Base-by-base conservation (phyloP, 2,113 vertebrate species). In the Entelurus aequoreus region DNA sequence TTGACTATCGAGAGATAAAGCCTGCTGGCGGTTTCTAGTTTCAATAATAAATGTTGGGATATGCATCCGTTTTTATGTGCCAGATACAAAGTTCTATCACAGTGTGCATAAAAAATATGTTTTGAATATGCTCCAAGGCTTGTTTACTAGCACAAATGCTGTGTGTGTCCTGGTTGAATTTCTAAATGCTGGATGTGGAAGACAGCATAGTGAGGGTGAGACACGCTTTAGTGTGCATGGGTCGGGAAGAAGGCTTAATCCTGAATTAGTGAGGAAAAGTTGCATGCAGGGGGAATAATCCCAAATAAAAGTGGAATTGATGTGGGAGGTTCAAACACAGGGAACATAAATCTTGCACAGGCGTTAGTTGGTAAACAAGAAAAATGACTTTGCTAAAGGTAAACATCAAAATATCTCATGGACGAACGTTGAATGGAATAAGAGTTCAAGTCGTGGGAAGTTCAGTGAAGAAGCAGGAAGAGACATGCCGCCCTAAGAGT, bases 221-320 rank as follows among this genome's bases (percentile, higher is more conserved):
- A 49, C 36, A 36, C 47, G 51, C 55, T 75, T 72, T 36, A 2
- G 56, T 49, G n/a, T 44, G 35, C 52, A 60, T 68, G 61, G 74
- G 74, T 65, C 58, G 68, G n/a, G 49, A 66, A 65, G 58, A 53
- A 68, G 57, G 53, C 19, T 48, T 74, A 68, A 77, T 79, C 74
- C 54, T 51, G 46, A 60, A 46, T 37, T 57, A 40, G 36, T 54
- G 16, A 62, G 46, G 51, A 21, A 37, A 68, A 44, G 48, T 44
- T 48, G 60, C 49, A 44, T 13, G 40, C 38, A 57, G 55, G 55
- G 19, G 55, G 55, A 57, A 19, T 57, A 57, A 57, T 21, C 55
- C 55, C 12, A 13, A 57, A 36, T 57, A 57, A 57, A 57, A 57
- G 55, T 44, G 55, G 16, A 44, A 57, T n/a, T 42, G 19, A 42